These are phyloP conservation scores for Chamaea fasciata DNA, from an alignment of 2,113 vertebrate genomes.

Conservation along the genomic window DNA sequence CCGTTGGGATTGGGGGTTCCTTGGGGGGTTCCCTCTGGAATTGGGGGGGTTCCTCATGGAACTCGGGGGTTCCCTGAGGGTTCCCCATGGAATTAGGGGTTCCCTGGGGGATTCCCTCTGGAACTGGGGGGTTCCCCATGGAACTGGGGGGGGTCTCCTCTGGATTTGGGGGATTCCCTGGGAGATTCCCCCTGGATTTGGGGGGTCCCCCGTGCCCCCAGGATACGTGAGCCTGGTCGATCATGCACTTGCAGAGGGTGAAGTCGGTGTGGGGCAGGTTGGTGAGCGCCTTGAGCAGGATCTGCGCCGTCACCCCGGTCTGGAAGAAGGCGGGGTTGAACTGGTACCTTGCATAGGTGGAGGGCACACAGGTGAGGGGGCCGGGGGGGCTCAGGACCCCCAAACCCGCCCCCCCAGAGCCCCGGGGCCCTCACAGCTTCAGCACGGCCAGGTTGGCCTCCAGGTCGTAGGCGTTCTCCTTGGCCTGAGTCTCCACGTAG, in stretches of 20 bases:
- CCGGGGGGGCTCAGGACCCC: background rate
- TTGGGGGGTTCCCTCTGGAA: background rate
- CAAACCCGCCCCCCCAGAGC: accelerated
- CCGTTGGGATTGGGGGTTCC: too few species aligned
- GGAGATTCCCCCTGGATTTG: too few species aligned
- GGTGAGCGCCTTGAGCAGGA: constrained; percentile 93
- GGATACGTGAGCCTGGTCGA: constrained; percentile 94
- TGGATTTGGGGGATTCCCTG: too few species aligned
- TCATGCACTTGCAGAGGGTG: constrained; percentile 96
- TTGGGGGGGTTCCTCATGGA: too few species aligned
- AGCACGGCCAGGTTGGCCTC: background rate
- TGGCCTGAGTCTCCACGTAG: background rate
- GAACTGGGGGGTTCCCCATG: too few species aligned
- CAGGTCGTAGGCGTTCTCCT: background rate
- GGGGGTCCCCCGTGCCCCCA: too few species aligned
- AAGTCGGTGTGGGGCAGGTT: constrained; percentile 96
- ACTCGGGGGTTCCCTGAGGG: too few species aligned
- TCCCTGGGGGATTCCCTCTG: too few species aligned
- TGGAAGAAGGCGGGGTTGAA: constrained; percentile 96
- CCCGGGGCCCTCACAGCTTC: background rate
- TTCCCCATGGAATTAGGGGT: too few species aligned
- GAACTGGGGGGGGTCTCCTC: too few species aligned
- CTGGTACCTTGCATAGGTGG: constrained; percentile 84
- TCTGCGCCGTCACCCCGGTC: constrained; percentile 86
- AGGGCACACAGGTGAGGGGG: background rate